Conservation (phyloP, 2,888 invertebrate genomes). For the Pollenia labialis region DNA sequence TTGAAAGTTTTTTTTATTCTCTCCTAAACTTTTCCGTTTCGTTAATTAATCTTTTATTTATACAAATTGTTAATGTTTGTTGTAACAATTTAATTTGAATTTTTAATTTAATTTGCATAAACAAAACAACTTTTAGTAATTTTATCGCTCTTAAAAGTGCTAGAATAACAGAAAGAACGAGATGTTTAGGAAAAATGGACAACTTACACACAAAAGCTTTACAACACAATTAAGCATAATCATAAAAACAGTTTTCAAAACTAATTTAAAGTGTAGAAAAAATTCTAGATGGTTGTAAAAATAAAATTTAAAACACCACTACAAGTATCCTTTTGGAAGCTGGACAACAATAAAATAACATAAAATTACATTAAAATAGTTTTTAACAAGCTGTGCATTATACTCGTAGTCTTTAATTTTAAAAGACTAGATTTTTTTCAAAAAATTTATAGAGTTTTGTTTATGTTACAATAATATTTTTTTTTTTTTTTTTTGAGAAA, state of each 20-base stretch:
- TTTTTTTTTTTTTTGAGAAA: neutral
- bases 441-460: constrained; percentile 20
- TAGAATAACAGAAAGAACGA: neutral
- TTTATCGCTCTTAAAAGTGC: neutral
- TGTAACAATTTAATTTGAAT: constrained; percentile 19
- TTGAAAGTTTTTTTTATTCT: too few species aligned
- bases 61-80: constrained; percentile 5
- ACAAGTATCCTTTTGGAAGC: constrained; percentile 26
- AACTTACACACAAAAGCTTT: constrained; percentile 45
- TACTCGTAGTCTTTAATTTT: constrained; percentile 25
- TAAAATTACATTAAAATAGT: constrained; percentile 59
- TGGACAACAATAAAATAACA: constrained; percentile 22
- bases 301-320: constrained; percentile 62
- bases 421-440: too few species aligned
- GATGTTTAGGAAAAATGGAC: neutral
- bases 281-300: constrained; percentile 14
- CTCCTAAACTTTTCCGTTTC: neutral
- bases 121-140: constrained; percentile 40
- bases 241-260: constrained; percentile 67
- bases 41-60: constrained; percentile 2
- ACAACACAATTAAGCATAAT: constrained; percentile 67
- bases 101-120: constrained; percentile 37
- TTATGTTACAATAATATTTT: constrained; percentile 8
- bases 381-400: constrained; percentile 37
- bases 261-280: constrained; percentile 58